These are phyloP conservation scores for Mobula birostris DNA, from an alignment of 2,113 vertebrate species.

Conservation along the genomic window DNA sequence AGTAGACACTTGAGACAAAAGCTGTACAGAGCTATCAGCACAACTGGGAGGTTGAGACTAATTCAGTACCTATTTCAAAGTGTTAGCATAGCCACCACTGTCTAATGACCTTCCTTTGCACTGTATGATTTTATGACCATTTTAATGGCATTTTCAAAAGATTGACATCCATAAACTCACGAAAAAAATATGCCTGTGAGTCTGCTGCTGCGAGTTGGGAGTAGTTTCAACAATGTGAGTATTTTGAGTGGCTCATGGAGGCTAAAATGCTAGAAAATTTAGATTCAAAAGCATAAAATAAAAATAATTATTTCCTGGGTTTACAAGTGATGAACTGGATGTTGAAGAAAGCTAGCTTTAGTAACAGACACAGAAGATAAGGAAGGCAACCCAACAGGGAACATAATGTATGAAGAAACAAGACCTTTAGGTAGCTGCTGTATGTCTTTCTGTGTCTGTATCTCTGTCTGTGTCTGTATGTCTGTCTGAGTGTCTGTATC, in stretches of 20 bases:
- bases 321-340: neutral
- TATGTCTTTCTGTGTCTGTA: too few relatives aligned
- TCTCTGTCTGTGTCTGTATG: too few relatives aligned
- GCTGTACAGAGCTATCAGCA: neutral
- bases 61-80: neutral
- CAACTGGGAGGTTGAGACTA: too few relatives aligned
- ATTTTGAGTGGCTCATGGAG: neutral
- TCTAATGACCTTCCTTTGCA: neutral
- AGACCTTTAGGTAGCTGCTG: neutral
- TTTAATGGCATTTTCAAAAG: neutral
- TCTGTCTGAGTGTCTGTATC: too few relatives aligned
- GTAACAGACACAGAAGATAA: neutral
- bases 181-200: neutral
- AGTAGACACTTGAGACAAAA: neutral
- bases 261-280: neutral
- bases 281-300: neutral
- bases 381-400: neutral
- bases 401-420: conserved; percentile 1
- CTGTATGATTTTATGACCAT: neutral
- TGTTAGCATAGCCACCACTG: neutral
- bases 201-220: neutral
- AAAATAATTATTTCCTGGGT: neutral
- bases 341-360: neutral
- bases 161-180: neutral
- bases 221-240: neutral